Conservation (phyloP, 2,113 vertebrate species). For the Bubo blakistoni region DNA sequence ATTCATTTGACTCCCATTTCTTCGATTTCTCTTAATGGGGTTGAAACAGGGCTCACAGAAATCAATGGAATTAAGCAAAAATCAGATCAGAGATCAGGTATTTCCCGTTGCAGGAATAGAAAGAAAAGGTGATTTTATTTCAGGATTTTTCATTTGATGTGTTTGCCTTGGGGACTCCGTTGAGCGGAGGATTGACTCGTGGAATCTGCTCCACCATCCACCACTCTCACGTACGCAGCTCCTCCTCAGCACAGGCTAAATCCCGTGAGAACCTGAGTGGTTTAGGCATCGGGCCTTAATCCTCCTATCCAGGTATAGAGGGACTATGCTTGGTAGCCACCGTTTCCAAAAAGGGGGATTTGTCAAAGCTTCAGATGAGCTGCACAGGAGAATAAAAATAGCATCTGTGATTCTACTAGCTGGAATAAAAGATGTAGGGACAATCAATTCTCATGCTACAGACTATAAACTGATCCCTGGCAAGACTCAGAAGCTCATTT, state of each 20-base stretch:
- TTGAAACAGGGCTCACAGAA: background rate
- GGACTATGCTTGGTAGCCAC: background rate
- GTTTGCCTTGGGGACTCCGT: background rate
- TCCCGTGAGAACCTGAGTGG: accelerated
- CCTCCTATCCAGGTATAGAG: background rate
- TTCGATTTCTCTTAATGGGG: background rate
- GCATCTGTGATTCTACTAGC: background rate
- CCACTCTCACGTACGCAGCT: accelerated
- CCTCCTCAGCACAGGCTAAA: background rate
- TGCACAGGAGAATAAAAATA: background rate
- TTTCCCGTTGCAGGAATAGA: background rate
- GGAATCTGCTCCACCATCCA: background rate
- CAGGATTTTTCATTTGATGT: background rate
- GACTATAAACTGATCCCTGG: accelerated
- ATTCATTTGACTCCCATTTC: too few relatives aligned
- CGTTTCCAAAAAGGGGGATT: background rate
- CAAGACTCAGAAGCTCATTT: background rate
- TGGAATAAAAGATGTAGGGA: background rate
- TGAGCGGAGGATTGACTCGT: accelerated
- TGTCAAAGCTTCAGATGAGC: background rate
- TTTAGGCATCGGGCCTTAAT: too few relatives aligned
- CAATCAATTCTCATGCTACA: background rate
- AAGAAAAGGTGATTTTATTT: background rate
- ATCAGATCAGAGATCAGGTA: accelerated
- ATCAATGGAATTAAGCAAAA: background rate